phyloP scores from a whole-genome alignment of 2,797 vertebrate genomes.

The Sorex maritimensis region DNA sequence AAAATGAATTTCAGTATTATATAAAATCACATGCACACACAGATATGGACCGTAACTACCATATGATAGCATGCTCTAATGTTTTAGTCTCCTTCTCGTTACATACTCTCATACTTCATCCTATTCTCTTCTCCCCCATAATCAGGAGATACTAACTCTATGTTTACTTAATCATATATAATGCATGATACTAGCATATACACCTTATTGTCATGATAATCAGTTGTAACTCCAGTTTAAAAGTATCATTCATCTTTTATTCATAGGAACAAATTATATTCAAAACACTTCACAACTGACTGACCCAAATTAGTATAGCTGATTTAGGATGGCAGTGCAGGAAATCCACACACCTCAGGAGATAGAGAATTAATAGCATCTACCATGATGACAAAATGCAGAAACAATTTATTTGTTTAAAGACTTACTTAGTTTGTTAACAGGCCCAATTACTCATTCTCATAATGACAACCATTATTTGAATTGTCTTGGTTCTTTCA shows the following conservation, averaged over 20 bases:
- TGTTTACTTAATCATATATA: not conserved
- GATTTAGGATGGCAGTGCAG: not conserved
- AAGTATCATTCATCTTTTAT: not conserved
- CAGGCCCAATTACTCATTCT: not conserved
- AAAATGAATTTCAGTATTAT: not conserved
- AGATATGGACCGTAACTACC: no score
- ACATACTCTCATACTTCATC: accelerated
- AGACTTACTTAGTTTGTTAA: not conserved
- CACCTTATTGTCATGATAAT: not conserved
- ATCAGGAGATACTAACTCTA: no score
- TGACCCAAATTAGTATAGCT: not conserved
- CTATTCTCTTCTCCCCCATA: not conserved
- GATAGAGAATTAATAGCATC: not conserved
- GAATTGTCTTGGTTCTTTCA: not conserved
- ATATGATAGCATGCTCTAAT: not conserved
- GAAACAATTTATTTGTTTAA: not conserved
- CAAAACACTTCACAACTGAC: not conserved
- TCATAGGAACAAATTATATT: not conserved
- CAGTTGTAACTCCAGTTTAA: not conserved
- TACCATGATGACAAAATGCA: not conserved
- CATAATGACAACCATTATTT: not conserved
- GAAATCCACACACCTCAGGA: not conserved
- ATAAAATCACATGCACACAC: not conserved
- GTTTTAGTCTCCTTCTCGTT: not conserved
- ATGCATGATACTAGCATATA: not conserved